Evolutionary conservation across 2,113 vertebrate species (phyloP), one percentile per base, ranked within the genome.

Genomic region (Lontra canadensis): DNA sequence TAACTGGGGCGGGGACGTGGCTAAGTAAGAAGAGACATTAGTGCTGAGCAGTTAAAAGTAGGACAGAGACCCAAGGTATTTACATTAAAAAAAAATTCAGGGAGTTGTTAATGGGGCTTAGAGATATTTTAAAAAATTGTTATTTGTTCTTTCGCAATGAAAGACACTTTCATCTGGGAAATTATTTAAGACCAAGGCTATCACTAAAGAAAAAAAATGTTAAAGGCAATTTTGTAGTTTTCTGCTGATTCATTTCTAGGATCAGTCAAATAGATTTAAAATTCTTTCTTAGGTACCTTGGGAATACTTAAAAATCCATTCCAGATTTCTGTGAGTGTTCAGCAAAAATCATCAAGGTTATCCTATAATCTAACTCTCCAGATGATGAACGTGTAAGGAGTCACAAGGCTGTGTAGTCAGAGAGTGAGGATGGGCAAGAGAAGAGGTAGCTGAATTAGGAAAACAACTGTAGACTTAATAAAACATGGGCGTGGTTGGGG

Each of bases 161-260:
- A 78, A 80, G 69, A 31, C 4, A 76, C 78, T 73, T 94, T 84
- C 76, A 71, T 82, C 44, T 82, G 44, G 49, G n/a, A 92, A 94
- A 86, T 88, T 92, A 52, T n/a, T 94, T 93, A 78, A 94, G 39
- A 81, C 17, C 6, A 61, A 17, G 44, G 80, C 6, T 83, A 74
- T 74, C 61, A 88, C 23, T 7, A 44, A 78, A 65, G 18, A 9
- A 69, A 88, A 95, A 55, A 94, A 57, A 67, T 14, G 85, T 69
- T 36, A 55, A 95, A 92, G 26, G 49, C 29, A 88, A 73, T 90
- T 95, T 82, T 89, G 44, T 52, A 84, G 4, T 78, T 78, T 92
- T 92, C 63, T 94, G 52, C 80, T 96, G 94, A 95, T 80, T 96
- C 87, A 91, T 59, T 49, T 95, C 78, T 78, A 94, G 59, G 36